Base-by-base conservation (phyloP, 1,140 invertebrate species). In the Drosophila nikananu region DNA sequence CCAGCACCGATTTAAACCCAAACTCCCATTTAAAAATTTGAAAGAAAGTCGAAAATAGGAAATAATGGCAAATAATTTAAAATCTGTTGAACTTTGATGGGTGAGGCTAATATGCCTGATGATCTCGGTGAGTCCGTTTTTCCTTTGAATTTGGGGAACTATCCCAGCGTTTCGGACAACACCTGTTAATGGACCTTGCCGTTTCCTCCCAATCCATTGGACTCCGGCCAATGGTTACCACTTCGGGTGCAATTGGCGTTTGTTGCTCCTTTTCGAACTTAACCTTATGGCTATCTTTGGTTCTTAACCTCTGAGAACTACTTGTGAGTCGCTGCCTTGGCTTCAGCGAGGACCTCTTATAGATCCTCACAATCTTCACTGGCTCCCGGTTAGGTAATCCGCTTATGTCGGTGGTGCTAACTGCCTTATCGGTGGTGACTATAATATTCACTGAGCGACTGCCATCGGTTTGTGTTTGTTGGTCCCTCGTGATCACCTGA, bases 341-440 rank as follows among this genome's bases (percentile, higher is more conserved):
- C 8, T 52, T 72, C 1, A 72, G 12, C 9, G 42, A 74, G 4
- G 67, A 74, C 10, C 30, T 42, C 41, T 72, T 77, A 48, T 13
- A 49, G 1, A 46, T 48, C 10, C 57, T 44, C 2, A 51, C 35
- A 32, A 42, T 48, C 37, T 75, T 39, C 0, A 61, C 46, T 6
- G 59, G 44, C 17, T 44, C 59, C 23, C 6, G 5, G 5, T 2
- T 3, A 13, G n/a, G 27, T 35, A 10, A 7, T 9, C 2, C 30
- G n/a, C 6, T 44, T 6, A 70, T 10, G 13, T 41, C 42, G 5
- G 49, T 65, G 41, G 74, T 77, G 21, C 35, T 51, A 2, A 77
- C 32, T 2, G 64, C 37, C 46, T 78, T 68, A 23, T 82, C 63
- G 1, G 59, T 42, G 21, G 67, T 81, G 41, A 46, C 30, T 41